Base-by-base conservation (phyloP, 1,140 invertebrate species). In the Drosophila sp. region DNA sequence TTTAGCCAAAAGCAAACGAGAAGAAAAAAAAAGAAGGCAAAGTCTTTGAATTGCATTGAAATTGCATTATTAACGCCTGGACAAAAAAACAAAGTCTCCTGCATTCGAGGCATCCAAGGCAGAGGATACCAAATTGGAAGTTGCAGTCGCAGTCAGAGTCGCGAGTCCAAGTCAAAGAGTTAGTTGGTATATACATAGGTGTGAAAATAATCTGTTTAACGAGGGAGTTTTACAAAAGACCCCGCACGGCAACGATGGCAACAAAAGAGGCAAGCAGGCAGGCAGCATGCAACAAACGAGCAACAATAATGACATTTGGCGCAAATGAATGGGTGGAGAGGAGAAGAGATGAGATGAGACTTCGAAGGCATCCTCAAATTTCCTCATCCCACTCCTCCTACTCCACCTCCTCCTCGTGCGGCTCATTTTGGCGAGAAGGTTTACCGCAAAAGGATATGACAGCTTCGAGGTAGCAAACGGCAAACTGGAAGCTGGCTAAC, bases 151-250 rank as follows among this genome's bases (percentile, higher is more conserved):
- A 40, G 33, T 30, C 55, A 23, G 67, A 38, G 25, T 55, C 62
- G 17, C 55, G 41, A 54, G 67, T 27, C 62, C 61, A 70, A 68
- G 66, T 60, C 66, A 38, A 66, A 73, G 71, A 73, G 50, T 70
- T 66, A 38, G 67, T 66, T 75, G 66, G 23, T 50, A 7, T 38
- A 38, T 58, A 17, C 17, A 17, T 38, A 77, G 82, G 85, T 89
- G 84, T 87, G 83, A 87, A 89, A 89, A 89, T 89, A 89, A 89
- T 89, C 84, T 89, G 84, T 89, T 87, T 89, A 89, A 89, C 84
- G 84, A 89, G 84, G 84, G 84, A 89, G 84, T 89, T 79, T 78
- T 89, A 89, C 80, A 89, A 89, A 89, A 89, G 84, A 89, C 85
- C 76, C 84, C 57, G 57, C 76, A 63, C 44, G 62, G 69, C 67